A percentile compares a stretch with the other conserved stretches of the same genome.
Evolutionary conservation across 1,140 invertebrate species (phyloP).

Genomic region (Drosophila trapezifrons): DNA sequence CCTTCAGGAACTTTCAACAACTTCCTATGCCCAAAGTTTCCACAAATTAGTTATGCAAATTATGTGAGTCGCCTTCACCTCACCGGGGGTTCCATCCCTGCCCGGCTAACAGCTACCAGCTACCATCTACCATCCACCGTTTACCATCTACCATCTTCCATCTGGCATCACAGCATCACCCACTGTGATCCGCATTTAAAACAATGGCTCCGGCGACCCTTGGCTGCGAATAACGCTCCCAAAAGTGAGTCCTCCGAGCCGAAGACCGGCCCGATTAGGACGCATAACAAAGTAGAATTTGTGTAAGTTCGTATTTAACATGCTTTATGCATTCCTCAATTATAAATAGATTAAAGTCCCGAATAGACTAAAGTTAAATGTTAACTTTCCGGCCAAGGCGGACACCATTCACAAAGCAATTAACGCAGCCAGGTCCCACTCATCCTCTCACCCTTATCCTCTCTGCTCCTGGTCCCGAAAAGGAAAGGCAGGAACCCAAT

Average conservation of each 20-base stretch:
- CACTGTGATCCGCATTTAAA: constrained; percentile 71
- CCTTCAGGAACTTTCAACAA: constrained; percentile 78
- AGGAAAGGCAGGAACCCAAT: constrained; percentile 71
- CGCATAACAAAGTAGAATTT: constrained; percentile 82
- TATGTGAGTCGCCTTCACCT: constrained; percentile 79
- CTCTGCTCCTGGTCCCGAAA: constrained; percentile 24
- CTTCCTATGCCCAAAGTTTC: constrained; percentile 80
- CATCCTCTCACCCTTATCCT: constrained; percentile 7
- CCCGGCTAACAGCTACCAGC: constrained; percentile 39
- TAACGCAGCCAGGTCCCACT: constrained; percentile 59
- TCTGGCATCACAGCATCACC: constrained; percentile 14
- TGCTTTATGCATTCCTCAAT: constrained; percentile 82
- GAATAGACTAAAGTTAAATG: constrained; percentile 83
- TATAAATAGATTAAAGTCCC: constrained; percentile 82
- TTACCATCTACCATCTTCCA: constrained; percentile 12
- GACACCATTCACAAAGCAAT: constrained; percentile 82
- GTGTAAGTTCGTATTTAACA: constrained; percentile 82
- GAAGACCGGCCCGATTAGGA: constrained; percentile 66
- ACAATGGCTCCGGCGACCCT: constrained; percentile 57
- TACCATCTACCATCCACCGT: background rate
- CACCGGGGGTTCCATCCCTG: constrained; percentile 33
- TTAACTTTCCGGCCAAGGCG: constrained; percentile 79
- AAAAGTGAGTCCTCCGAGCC: constrained; percentile 46
- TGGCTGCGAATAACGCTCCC: constrained; percentile 33
- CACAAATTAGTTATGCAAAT: constrained; percentile 82